phyloP scores from a whole-genome alignment of 2,113 vertebrate genomes.

The Tragulus kanchil region DNA sequence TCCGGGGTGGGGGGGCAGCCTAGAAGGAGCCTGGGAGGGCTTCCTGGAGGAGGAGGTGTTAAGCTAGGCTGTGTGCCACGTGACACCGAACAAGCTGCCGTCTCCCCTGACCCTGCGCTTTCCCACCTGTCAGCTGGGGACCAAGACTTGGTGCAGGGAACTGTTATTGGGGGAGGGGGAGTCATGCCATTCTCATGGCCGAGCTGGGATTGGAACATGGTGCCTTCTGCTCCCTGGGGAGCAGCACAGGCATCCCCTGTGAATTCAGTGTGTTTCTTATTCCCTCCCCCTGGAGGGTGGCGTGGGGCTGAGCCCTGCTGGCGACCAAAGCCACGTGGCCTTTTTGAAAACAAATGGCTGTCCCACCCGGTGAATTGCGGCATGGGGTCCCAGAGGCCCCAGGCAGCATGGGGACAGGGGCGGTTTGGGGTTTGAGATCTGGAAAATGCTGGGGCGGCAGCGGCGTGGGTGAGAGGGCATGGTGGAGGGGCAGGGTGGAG shows the following conservation, averaged over 20 bases:
- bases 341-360: background rate
- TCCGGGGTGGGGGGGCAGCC: background rate
- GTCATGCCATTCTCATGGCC: background rate
- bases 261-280: background rate
- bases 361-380: background rate
- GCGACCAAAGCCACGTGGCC: background rate
- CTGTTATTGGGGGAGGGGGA: background rate
- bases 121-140: background rate
- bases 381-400: rapidly evolving
- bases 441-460: background rate
- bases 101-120: background rate
- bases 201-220: background rate
- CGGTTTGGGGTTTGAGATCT: background rate
- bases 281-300: background rate
- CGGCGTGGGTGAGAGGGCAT: background rate
- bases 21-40: background rate
- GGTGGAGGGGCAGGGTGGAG: too few species aligned
- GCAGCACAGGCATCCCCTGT: background rate
- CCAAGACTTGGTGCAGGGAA: background rate
- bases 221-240: background rate
- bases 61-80: rapidly evolving
- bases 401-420: background rate
- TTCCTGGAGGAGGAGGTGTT: conserved; percentile 20
- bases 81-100: background rate
- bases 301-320: background rate